phyloP scores from a whole-genome alignment of 2,888 invertebrate species.

The Actias luna region DNA sequence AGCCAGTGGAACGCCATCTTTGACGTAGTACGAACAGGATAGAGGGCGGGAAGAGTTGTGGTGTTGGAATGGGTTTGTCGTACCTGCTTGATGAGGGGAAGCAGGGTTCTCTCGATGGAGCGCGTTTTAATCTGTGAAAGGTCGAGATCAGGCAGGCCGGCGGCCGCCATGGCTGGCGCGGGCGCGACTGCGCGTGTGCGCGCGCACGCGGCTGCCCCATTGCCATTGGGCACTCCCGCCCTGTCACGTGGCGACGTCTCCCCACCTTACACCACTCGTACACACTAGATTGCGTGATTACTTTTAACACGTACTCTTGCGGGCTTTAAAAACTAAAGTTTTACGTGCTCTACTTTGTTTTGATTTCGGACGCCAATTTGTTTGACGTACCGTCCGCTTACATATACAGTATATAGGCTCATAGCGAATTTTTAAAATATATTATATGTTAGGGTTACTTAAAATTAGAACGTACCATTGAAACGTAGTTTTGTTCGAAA shows the following conservation, averaged over 20 bases:
- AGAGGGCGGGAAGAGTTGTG: conserved; percentile 22
- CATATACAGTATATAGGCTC: conserved; percentile 28
- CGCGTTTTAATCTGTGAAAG: conserved; percentile 93
- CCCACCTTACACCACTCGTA: conserved; percentile 39
- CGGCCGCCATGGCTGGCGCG: conserved; percentile 83
- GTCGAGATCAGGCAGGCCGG: conserved; percentile 81
- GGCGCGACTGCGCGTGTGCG: conserved; percentile 73
- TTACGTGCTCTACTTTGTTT: conserved; percentile 64
- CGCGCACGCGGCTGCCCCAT: conserved; percentile 52
- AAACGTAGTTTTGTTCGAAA: conserved; percentile 6
- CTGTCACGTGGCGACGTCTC: conserved; percentile 52
- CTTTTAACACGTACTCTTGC: conserved; percentile 51
- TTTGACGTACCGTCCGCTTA: conserved; percentile 27
- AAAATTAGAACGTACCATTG: neutral
- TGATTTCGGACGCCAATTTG: conserved; percentile 55
- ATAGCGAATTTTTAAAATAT: conserved; percentile 17
- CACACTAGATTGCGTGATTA: conserved; percentile 27
- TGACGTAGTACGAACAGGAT: neutral
- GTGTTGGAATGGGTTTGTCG: conserved; percentile 34
- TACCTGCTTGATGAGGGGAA: conserved; percentile 97
- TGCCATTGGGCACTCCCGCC: conserved; percentile 51
- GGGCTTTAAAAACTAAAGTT: conserved; percentile 62
- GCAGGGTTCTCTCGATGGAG: conserved; percentile 96
- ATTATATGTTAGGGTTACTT: neutral
- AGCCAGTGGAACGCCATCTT: conserved; percentile 15